Evolutionary conservation across 2,113 vertebrate species (phyloP).

Genomic region (Hippopotamus amphibius): DNA sequence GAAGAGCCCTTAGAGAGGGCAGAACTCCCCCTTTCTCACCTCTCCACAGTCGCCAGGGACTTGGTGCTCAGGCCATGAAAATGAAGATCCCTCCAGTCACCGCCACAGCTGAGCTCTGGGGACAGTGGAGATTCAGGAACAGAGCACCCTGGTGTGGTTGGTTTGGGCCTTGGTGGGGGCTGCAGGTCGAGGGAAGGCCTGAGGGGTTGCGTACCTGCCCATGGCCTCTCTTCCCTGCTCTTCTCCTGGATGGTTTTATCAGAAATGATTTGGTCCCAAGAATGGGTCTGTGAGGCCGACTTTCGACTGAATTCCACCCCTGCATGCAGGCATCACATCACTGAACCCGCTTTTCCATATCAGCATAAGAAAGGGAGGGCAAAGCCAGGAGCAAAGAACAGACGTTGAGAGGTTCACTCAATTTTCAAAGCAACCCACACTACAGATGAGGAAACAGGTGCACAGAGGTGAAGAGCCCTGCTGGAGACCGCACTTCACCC

Average conservation of each 20-base stretch:
- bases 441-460: not conserved
- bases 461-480: not conserved
- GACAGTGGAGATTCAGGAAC: not conserved
- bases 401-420: not conserved
- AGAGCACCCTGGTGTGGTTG: accelerated
- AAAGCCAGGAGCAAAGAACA: not conserved
- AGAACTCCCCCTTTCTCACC: not conserved
- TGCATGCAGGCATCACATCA: not conserved
- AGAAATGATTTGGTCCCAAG: not conserved
- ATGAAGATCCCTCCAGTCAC: not conserved
- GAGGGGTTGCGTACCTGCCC: not conserved
- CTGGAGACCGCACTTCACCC: not conserved
- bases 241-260: not conserved
- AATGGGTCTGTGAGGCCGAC: not conserved
- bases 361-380: not conserved
- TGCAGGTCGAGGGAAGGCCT: not conserved
- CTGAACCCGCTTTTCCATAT: not conserved
- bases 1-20: not conserved
- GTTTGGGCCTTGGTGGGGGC: not conserved
- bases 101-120: not conserved
- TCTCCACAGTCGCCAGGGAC: not conserved
- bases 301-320: not conserved
- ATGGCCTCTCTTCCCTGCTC: not conserved
- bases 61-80: not conserved
- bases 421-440: not conserved